Evolutionary conservation across 1,140 invertebrate genomes (phyloP).

Genomic region (Papilio aristodemus): DNA sequence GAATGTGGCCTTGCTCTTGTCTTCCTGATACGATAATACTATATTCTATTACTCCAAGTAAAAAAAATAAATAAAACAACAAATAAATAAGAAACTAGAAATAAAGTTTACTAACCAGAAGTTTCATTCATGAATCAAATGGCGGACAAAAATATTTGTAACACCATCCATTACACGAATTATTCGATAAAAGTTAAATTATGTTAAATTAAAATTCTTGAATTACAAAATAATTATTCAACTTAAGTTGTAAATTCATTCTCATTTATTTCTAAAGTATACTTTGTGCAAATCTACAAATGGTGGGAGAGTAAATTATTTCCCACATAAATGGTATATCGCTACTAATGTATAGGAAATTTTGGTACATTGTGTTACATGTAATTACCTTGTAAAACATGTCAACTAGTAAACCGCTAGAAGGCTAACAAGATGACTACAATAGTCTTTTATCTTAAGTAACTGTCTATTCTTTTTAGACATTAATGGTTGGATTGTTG

Average conservation of each 20-base stretch:
- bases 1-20: too few relatives aligned
- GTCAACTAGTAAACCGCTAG: neutral
- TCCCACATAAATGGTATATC: conserved; percentile 21
- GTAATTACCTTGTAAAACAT: neutral
- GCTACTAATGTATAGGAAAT: neutral
- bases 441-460: conserved; percentile 11
- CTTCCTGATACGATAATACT: too few relatives aligned
- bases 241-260: neutral
- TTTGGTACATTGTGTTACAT: conserved; percentile 15
- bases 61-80: too few relatives aligned
- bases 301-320: conserved; percentile 5
- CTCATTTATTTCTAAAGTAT: conserved; percentile 5
- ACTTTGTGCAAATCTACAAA: conserved; percentile 1
- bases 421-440: conserved; percentile 12
- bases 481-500: conserved; percentile 10
- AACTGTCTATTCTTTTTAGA: conserved; percentile 17
- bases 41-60: too few relatives aligned
- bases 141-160: too few relatives aligned
- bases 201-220: too few relatives aligned
- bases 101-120: too few relatives aligned
- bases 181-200: too few relatives aligned
- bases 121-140: too few relatives aligned
- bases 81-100: too few relatives aligned
- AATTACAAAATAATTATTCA: too few relatives aligned
- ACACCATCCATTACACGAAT: too few relatives aligned